Percentiles rank a stretch among this genome's conserved stretches.
Evolutionary conservation across 2,888 invertebrate genomes (phyloP).

Genomic region (Pristionchus entomophagus): DNA sequence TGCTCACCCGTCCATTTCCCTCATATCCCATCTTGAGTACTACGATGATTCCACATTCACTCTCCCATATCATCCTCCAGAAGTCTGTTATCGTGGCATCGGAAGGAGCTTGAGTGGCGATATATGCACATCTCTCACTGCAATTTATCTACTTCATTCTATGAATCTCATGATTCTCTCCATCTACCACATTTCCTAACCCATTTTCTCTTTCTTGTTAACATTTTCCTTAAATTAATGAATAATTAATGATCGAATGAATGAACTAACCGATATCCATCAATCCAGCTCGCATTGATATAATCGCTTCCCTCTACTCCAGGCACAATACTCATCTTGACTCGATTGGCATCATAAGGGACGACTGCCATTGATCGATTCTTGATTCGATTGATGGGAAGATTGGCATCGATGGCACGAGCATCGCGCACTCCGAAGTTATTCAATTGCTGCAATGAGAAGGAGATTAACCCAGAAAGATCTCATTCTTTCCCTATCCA

Average conservation of each 20-base stretch:
- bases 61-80: slow-evolving; percentile 99
- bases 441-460: slow-evolving; percentile 39
- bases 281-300: slow-evolving; percentile 97
- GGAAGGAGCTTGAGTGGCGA: slow-evolving; percentile 97
- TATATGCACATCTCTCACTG: slow-evolving; percentile 87
- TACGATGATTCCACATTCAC: slow-evolving; percentile 98
- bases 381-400: slow-evolving; percentile 97
- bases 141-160: neutral
- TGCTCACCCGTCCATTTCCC: slow-evolving; percentile 89
- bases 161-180: too few species aligned
- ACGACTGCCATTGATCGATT: slow-evolving; percentile 97
- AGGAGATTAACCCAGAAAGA: neutral
- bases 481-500: too few species aligned
- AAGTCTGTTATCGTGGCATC: slow-evolving; percentile 97
- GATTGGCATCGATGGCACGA: slow-evolving; percentile 93
- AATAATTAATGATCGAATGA: neutral
- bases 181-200: too few species aligned
- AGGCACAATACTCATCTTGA: slow-evolving; percentile 58
- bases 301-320: slow-evolving; percentile 86
- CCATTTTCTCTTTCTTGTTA: neutral
- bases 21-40: slow-evolving; percentile 91
- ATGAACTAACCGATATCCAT: slow-evolving; percentile 80
- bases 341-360: slow-evolving; percentile 90
- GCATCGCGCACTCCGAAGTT: slow-evolving; percentile 80
- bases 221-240: neutral